Evolutionary conservation across 2,113 vertebrate genomes (phyloP).

Genomic region (Ploceus nigricollis): DNA sequence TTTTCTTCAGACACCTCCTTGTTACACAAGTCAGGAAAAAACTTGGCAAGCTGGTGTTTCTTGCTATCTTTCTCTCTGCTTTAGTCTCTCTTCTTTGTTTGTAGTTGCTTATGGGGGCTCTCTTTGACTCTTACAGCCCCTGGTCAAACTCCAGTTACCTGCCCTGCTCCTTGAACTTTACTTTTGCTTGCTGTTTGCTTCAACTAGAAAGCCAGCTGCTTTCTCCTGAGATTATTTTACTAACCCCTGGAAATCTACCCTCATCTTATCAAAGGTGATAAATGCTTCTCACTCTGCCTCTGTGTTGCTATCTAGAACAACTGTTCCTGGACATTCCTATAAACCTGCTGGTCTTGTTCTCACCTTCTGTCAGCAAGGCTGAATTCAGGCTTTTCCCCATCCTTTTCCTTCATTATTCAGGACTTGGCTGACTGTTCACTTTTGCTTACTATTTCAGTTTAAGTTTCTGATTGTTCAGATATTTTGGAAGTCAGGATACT

Average conservation of each 20-base stretch:
- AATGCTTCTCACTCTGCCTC: background rate
- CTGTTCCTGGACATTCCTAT: background rate
- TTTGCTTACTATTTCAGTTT: background rate
- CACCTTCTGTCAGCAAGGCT: background rate
- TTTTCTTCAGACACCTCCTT: background rate
- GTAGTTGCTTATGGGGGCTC: background rate
- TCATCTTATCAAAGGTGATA: background rate
- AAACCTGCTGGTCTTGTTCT: background rate
- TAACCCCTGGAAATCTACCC: background rate
- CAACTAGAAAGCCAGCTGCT: background rate
- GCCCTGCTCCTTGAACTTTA: background rate
- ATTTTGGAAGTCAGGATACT: background rate
- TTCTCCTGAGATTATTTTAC: conserved; percentile 15
- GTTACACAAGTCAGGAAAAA: background rate
- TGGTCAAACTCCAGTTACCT: background rate
- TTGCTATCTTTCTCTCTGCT: background rate
- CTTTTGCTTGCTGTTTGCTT: background rate
- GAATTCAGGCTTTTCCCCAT: background rate
- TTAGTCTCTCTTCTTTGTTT: background rate
- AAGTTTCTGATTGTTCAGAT: background rate
- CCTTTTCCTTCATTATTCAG: background rate
- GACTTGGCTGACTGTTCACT: background rate
- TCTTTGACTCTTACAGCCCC: background rate
- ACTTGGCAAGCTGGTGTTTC: background rate
- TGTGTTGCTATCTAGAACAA: background rate